Base-by-base conservation (phyloP, 2,888 invertebrate species). In the Ephialtes manifestator region DNA sequence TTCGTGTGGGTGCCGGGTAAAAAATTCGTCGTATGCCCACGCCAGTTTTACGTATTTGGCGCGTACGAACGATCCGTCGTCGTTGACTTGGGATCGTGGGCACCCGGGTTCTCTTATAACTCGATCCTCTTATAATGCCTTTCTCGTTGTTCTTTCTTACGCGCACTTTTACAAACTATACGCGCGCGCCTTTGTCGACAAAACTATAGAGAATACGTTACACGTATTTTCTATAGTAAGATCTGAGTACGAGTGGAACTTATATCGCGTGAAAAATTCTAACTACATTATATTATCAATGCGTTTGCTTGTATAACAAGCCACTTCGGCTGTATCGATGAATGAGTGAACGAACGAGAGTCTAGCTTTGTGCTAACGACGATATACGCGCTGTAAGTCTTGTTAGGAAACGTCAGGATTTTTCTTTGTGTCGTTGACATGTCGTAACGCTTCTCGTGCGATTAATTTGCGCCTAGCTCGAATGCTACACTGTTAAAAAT, bases 21-120 rank as follows among this genome's bases (percentile, higher is more conserved):
- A 91, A 90, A 89, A 78, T 87, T 84, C 31, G 84, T 84, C 43
- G 80, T 89, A 86, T 83, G 84, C 91, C 92, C 90, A 92, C 92
- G 91, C 91, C 83, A 85, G 84, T 87, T 87, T 89, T 88, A 89
- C 87, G 87, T 90, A 92, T 92, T 91, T 91, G 90, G 87, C 82
- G 80, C 68, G 87, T 87, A 85, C 86, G 72, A 70, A 58, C 18
- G 72, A 71, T 77, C 77, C 67, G 58, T 68, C 65, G 76, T 80
- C 71, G 71, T 46, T 46, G 63, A 51, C 35, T n/a, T 24, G 20
- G 60, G 8, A 20, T 71, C 76, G 83, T 79, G 79, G 70, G 79
- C 51, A 75, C 48, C 35, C 60, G 58, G 46, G 35, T 39, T 43
- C 39, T 39, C 65, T n/a, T n/a, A n/a, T 31, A 13, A 15, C 63